Evolutionary conservation across 92 coral and sea anemone species (phyloP).

Genomic region (Epizoanthus stellaris): DNA sequence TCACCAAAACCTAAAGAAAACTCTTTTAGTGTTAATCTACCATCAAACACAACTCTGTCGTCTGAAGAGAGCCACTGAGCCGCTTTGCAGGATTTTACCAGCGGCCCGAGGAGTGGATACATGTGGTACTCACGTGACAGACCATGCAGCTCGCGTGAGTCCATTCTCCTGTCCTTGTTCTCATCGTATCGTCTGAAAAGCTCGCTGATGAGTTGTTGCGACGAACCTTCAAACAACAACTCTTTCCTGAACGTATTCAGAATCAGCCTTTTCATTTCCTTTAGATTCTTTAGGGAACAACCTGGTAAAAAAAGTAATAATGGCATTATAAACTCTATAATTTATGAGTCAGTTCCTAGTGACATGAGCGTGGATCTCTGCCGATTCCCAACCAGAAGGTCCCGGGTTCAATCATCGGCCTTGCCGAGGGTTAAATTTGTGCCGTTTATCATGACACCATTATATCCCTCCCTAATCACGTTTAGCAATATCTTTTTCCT

Average conservation of each 20-base stretch:
- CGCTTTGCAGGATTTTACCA: conserved; percentile 35
- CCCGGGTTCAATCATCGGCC: too few relatives aligned
- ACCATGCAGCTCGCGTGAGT: conserved; percentile 27
- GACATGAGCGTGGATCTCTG: too few relatives aligned
- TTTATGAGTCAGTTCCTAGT: too few relatives aligned
- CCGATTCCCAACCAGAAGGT: too few relatives aligned
- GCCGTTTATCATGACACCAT: too few relatives aligned
- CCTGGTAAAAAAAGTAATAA: not conserved
- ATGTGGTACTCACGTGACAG: conserved; percentile 50
- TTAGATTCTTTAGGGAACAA: conserved; percentile 45
- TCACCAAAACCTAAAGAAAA: conserved; percentile 46
- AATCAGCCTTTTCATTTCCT: conserved; percentile 30
- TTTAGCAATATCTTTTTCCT: too few relatives aligned
- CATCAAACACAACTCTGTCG: conserved; percentile 29
- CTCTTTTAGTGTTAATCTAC: conserved; percentile 41
- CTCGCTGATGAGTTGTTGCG: conserved; percentile 52
- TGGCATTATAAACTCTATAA: too few relatives aligned
- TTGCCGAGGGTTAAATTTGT: too few relatives aligned
- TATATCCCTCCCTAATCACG: too few relatives aligned
- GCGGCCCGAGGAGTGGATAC: conserved; percentile 37
- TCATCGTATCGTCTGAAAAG: conserved; percentile 63
- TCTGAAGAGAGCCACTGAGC: conserved; percentile 37
- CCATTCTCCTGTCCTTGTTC: conserved; percentile 24
- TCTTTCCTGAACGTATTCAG: conserved; percentile 52
- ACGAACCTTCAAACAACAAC: conserved; percentile 27